Evolutionary conservation across 2,113 vertebrate genomes (phyloP), one percentile per base, ranked within the genome.

Genomic region (Polypterus bichir): DNA sequence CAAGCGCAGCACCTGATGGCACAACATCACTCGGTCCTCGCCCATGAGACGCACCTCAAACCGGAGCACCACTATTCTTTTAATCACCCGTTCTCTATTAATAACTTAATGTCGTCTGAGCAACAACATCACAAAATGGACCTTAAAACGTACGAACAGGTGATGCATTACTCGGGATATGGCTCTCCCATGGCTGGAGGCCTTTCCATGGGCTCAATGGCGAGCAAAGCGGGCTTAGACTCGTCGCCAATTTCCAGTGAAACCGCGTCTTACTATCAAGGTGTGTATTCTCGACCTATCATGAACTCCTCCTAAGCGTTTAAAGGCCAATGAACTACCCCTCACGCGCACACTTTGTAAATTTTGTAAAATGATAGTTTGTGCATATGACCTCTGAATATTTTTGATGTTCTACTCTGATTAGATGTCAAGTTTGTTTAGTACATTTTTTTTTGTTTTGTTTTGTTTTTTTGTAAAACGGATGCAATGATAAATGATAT

Each of bases 51-150:
- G 59, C 96, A 99, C 79, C 88, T 98, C 51, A 99, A 99, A 79
- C 90, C 94, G 0, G 94, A 98, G 73, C 96, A 97, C 79, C 94
- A 99, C 85, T 99, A 97, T 71, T 92, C 95, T 67, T 98, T 98
- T 83, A 98, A 97, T 78, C 96, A 98, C 76, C 96, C 96, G 0
- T 98, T 98, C 87, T 98, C 94, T 76, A 98, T 97, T 79, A 98
- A 94, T 65, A 98, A 97, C 80, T 87, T 98, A 74, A 98, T 98
- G 96, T 98, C 94, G 6, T 90, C 91, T 0, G 92, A 97, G 83
- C 96, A 98, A 76, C 96, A 97, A 74, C 94, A 94, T 69, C 92
- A 92, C 72, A 98, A 97, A 94, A 97, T 98, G 93, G 94, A 98
- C 92, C 85, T 97, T 76, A 98, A 98, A 79, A 89, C 96, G 67